Base-by-base conservation (phyloP, 1,140 invertebrate species). In the Scylla paramamosain region DNA sequence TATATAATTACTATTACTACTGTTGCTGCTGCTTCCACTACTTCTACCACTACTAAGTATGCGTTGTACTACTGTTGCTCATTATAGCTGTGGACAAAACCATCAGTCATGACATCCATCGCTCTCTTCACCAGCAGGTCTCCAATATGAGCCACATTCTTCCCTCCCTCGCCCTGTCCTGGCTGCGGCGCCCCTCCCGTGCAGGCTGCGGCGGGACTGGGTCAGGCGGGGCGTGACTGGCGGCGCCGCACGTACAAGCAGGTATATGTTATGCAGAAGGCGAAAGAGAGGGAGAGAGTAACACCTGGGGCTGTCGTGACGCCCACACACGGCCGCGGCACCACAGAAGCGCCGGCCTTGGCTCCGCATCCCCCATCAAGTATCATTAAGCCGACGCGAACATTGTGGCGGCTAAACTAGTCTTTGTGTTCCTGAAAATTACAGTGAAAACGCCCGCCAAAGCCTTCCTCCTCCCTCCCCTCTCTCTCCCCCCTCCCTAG, bases 371-470 rank as follows among this genome's bases (percentile, higher is more conserved):
- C 59, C n/a, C 89, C n/a, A 59, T 59, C 89, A 91, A 59, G 16
- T 91, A 59, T 91, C 46, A 91, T 91, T 91, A 91, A 52, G 46
- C 48, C 88, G n/a, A 77, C 67, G 67, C 20, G 39, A 29, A 89
- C 88, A 89, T 31, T 59, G 89, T 91, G 89, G 89, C 89, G 46
- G 48, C 89, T 46, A 91, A 91, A 91, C 89, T 28, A 31, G n/a
- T 48, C 89, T 91, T 91, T 91, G 89, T 91, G 46, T 91, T 29
- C 7, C 48, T 8, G 46, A n/a, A 46, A 91, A 91, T 91, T 91
- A 91, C 89, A 91, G n/a, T 91, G 89, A 91, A 91, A 91, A 91
- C 46, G 31, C 89, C 29, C 89, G 46, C 46, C 20, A n/a, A 46
- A 25, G 52, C 52, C 52, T 48, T 48, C 46, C 46, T 48, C 46